Evolutionary conservation across 2,888 invertebrate genomes (phyloP).

Genomic region (Phania funesta): DNA sequence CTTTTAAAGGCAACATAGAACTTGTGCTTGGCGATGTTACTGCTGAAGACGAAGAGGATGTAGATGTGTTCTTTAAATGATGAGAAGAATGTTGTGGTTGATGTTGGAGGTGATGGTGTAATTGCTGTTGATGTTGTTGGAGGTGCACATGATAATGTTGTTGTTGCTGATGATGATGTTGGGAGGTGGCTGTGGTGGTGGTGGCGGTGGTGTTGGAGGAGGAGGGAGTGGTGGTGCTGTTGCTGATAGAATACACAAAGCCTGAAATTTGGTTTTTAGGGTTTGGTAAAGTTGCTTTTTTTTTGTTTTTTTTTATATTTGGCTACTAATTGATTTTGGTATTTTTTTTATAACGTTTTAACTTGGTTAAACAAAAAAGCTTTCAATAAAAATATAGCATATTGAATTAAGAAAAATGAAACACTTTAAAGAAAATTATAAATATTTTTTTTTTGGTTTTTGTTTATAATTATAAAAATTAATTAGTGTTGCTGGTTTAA

Average conservation of each 20-base stretch:
- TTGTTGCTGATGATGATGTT: slow-evolving; percentile 45
- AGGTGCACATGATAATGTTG: slow-evolving; percentile 53
- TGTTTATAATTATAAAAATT: slow-evolving; percentile 15
- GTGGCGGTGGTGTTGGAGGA: slow-evolving; percentile 13
- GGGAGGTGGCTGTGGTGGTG: slow-evolving; percentile 46
- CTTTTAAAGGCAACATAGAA: slow-evolving; percentile 16
- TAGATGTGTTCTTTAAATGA: slow-evolving; percentile 55
- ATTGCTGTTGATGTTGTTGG: slow-evolving; percentile 53
- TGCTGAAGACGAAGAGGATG: slow-evolving; percentile 39
- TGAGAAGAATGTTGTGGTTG: slow-evolving; percentile 36
- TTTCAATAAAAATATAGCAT: slow-evolving; percentile 19
- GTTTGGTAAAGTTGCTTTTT: slow-evolving; percentile 71
- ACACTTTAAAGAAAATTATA: slow-evolving; percentile 35
- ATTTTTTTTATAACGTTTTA: slow-evolving; percentile 20
- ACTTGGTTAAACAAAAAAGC: slow-evolving; percentile 46
- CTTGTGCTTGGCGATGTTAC: slow-evolving; percentile 15
- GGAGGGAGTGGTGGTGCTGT: slow-evolving; percentile 44
- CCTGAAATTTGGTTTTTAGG: slow-evolving; percentile 78
- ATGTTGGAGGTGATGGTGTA: neutral
- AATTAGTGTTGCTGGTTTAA: slow-evolving; percentile 42
- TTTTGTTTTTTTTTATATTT: slow-evolving; percentile 41
- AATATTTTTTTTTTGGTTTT: slow-evolving; percentile 1
- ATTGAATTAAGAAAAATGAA: slow-evolving; percentile 21
- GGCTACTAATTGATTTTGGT: slow-evolving; percentile 13
- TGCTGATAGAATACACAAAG: slow-evolving; percentile 68